Conservation (phyloP, 2,113 vertebrate genomes). For the Chascanopsetta lugubris region DNA sequence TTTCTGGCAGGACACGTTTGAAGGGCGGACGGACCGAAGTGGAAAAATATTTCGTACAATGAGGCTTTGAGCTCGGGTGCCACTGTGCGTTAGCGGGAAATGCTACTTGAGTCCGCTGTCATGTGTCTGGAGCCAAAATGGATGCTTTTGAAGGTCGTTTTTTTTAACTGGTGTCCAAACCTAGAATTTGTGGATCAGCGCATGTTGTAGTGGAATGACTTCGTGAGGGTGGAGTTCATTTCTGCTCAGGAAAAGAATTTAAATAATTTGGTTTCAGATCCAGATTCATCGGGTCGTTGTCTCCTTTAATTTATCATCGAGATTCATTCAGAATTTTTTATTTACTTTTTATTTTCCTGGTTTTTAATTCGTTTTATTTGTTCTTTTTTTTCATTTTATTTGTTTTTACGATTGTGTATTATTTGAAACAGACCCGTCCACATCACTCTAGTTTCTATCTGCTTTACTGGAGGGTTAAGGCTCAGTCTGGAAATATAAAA, state of each 20-base stretch:
- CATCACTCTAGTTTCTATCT: too few relatives aligned
- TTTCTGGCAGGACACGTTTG: slow-evolving; percentile 42
- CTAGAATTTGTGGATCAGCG: background rate
- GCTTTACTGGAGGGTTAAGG: too few relatives aligned
- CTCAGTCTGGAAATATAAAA: too few relatives aligned
- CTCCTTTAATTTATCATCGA: too few relatives aligned
- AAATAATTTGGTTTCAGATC: slow-evolving; percentile 9
- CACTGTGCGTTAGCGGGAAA: slow-evolving; percentile 28
- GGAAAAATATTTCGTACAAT: slow-evolving; percentile 42
- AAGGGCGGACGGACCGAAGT: slow-evolving; percentile 28
- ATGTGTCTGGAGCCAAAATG: slow-evolving; percentile 4
- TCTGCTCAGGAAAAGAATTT: too few relatives aligned
- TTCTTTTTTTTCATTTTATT: too few relatives aligned
- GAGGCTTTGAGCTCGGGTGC: slow-evolving; percentile 27
- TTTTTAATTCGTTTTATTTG: too few relatives aligned
- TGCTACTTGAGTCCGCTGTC: slow-evolving; percentile 5
- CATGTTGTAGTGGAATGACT: background rate
- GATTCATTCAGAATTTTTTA: too few relatives aligned
- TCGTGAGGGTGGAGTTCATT: background rate
- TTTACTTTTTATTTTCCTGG: too few relatives aligned
- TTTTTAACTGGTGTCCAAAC: background rate
- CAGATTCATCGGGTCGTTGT: too few relatives aligned
- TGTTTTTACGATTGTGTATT: too few relatives aligned
- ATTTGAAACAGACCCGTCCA: too few relatives aligned
- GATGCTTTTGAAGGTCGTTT: background rate